Percentiles rank a stretch among this genome's conserved stretches.
Evolutionary conservation across 2,797 vertebrate species (phyloP).

Genomic region (Tiaroga cobitis): DNA sequence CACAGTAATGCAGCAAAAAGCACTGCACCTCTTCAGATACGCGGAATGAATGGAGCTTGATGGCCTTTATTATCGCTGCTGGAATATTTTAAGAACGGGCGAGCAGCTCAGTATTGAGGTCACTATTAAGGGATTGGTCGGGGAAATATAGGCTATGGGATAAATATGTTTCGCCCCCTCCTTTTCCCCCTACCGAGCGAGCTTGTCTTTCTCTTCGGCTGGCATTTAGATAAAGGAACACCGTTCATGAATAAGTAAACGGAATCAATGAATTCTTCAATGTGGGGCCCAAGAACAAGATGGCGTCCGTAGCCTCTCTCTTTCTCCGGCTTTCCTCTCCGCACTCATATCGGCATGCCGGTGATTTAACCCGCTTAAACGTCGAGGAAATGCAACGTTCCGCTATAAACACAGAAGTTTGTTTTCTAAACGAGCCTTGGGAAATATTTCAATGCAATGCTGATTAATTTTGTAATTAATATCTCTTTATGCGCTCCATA

Average conservation of each 20-base stretch:
- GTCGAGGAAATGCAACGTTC: background rate
- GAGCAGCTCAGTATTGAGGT: slow-evolving; percentile 47
- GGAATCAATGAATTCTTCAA: slow-evolving; percentile 79
- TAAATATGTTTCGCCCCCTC: slow-evolving; percentile 18
- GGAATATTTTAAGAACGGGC: slow-evolving; percentile 49
- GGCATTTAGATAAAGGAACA: slow-evolving; percentile 36
- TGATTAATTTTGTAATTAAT: background rate
- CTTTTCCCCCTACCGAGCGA: background rate
- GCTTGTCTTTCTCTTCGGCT: slow-evolving; percentile 24
- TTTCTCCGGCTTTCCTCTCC: slow-evolving; percentile 71
- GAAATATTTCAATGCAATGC: background rate
- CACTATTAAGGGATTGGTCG: slow-evolving; percentile 40
- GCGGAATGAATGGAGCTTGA: slow-evolving; percentile 10
- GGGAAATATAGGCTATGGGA: slow-evolving; percentile 36
- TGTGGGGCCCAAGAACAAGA: slow-evolving; percentile 86
- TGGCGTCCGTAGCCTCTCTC: slow-evolving; percentile 85
- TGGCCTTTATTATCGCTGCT: slow-evolving; percentile 43
- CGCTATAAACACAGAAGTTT: background rate
- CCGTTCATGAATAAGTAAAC: slow-evolving; percentile 47
- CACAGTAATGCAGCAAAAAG: slow-evolving; percentile 9
- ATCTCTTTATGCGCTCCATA: background rate
- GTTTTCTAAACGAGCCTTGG: background rate
- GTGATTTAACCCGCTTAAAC: slow-evolving; percentile 37
- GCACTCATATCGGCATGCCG: slow-evolving; percentile 63
- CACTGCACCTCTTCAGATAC: slow-evolving; percentile 30